These are phyloP conservation scores for Oxyura jamaicensis DNA, from an alignment of 2,113 vertebrate genomes.

Conservation along the genomic window DNA sequence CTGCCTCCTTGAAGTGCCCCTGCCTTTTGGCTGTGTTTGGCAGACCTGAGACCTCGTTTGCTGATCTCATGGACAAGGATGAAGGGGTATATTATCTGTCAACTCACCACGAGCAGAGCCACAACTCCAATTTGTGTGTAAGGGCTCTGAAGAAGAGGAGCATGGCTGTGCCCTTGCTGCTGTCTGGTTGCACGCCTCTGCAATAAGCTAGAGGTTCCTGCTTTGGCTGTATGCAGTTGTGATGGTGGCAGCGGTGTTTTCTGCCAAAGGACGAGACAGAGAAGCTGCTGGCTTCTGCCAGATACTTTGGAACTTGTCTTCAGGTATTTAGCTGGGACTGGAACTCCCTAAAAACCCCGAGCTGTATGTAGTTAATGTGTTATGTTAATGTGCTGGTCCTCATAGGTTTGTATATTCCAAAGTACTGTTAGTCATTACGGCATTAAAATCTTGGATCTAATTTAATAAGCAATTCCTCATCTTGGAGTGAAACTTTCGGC, in stretches of 20 bases:
- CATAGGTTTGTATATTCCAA: neutral
- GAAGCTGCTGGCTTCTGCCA: neutral
- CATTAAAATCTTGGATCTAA: neutral
- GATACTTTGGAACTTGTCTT: neutral
- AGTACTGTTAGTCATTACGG: neutral
- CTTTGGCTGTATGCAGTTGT: neutral
- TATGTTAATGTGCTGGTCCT: neutral
- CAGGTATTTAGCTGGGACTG: neutral
- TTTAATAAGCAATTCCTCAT: neutral
- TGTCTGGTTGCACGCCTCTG: neutral
- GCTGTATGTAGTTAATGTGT: neutral
- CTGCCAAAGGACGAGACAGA: neutral
- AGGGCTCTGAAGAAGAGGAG: neutral
- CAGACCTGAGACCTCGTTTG: neutral
- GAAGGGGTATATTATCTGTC: neutral
- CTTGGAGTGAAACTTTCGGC: neutral
- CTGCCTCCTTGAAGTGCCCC: neutral
- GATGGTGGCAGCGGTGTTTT: neutral
- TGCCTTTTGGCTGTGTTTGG: neutral
- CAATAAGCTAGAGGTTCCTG: fast-evolving
- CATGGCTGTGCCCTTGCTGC: fast-evolving
- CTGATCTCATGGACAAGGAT: neutral
- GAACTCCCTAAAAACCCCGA: neutral
- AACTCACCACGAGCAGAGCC: neutral
- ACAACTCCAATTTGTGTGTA: neutral